Evolutionary conservation across 2,888 invertebrate species (phyloP).

Genomic region (Caenorhabditis imperialis): DNA sequence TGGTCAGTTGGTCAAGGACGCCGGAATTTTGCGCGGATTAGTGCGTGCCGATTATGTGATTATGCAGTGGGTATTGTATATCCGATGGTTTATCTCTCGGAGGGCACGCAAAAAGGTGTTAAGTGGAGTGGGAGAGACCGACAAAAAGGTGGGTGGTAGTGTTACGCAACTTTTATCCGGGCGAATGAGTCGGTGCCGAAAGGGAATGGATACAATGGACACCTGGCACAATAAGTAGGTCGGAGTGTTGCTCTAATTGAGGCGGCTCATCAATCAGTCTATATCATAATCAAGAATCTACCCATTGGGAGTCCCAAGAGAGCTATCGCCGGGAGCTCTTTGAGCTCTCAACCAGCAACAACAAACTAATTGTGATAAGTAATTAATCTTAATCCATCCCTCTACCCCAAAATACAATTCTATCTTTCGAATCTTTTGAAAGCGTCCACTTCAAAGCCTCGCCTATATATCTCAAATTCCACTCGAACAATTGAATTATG

Average conservation of each 20-base stretch:
- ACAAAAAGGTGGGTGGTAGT: slow-evolving; percentile 23
- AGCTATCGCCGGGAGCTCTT: no score
- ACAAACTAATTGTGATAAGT: slow-evolving; percentile 28
- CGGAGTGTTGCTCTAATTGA: no score
- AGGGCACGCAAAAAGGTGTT: slow-evolving; percentile 17
- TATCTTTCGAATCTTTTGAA: slow-evolving; percentile 9
- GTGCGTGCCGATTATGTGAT: slow-evolving; percentile 45
- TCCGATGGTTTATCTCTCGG: slow-evolving; percentile 28
- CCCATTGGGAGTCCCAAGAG: no score
- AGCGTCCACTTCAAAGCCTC: slow-evolving; percentile 37
- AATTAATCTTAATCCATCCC: slow-evolving; percentile 35
- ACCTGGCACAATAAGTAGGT: slow-evolving; percentile 16
- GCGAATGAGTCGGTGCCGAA: slow-evolving; percentile 5
- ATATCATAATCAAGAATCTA: no score
- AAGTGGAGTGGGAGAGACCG: slow-evolving; percentile 27
- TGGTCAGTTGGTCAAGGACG: slow-evolving; percentile 47
- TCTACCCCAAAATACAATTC: slow-evolving; percentile 28
- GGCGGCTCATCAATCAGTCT: no score
- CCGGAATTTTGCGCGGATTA: slow-evolving; percentile 49
- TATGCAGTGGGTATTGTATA: slow-evolving; percentile 24
- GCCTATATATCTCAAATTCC: slow-evolving; percentile 4
- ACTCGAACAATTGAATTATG: slow-evolving; percentile 51
- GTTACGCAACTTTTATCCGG: slow-evolving; percentile 34
- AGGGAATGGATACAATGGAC: slow-evolving; percentile 6
- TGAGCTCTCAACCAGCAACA: no score